phyloP scores from a whole-genome alignment of 1,140 invertebrate genomes.

The Tigriopus japonicus region DNA sequence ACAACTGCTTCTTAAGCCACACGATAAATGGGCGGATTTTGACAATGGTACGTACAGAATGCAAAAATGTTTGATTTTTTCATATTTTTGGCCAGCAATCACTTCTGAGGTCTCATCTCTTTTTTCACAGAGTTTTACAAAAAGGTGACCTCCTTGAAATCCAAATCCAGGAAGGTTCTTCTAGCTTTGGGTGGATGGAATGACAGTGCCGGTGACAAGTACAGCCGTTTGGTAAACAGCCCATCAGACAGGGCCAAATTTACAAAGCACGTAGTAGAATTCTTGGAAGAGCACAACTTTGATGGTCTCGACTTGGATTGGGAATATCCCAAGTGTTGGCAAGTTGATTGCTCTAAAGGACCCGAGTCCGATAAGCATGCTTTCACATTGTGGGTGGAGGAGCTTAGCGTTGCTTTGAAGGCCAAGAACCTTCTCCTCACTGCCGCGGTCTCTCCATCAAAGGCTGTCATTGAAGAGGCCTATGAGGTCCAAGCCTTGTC shows the following conservation, averaged over 20 bases:
- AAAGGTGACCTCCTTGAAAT: conserved; percentile 44
- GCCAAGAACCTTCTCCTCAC: conserved; percentile 40
- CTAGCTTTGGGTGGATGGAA: conserved; percentile 76
- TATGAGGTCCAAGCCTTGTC: conserved; percentile 56
- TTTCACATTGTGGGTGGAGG: conserved; percentile 21
- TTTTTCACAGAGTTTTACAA: conserved; percentile 54
- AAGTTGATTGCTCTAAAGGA: conserved; percentile 42
- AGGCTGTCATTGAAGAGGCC: conserved; percentile 61
- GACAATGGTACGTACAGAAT: conserved; percentile 20
- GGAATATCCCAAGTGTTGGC: conserved; percentile 83
- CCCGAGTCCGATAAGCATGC: conserved; percentile 55
- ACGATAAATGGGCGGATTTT: conserved; percentile 23
- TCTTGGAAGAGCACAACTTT: conserved; percentile 60
- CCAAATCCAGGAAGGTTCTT: conserved; percentile 59
- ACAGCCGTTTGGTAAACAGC: conserved; percentile 55
- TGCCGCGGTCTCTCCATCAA: conserved; percentile 66
- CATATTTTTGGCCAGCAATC: conserved; percentile 57
- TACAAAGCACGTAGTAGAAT: conserved; percentile 47
- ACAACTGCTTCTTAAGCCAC: conserved; percentile 20
- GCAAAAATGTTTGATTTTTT: conserved; percentile 47
- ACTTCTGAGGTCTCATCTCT: conserved; percentile 68
- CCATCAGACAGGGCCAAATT: conserved; percentile 46
- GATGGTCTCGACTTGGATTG: conserved; percentile 73
- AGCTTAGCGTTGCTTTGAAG: conserved; percentile 24
- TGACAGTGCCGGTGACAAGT: conserved; percentile 65